A percentile compares a stretch with the other conserved stretches of the same genome.
Evolutionary conservation across 1,140 invertebrate species (phyloP).

Genomic region (Euwallacea similis): DNA sequence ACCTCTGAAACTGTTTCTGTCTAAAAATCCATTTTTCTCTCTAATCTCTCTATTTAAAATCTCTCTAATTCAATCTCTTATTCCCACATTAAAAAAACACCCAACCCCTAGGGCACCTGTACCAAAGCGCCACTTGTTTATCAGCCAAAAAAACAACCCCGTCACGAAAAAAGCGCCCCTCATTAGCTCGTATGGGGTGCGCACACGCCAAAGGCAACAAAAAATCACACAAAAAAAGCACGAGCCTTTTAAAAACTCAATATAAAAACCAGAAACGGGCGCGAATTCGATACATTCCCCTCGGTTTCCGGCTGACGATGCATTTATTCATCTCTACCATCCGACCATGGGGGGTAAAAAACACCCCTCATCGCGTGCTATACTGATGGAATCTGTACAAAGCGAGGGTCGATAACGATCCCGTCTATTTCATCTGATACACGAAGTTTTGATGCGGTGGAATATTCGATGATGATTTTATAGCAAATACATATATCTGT

Average conservation of each 20-base stretch:
- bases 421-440: not conserved
- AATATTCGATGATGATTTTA: too few relatives aligned
- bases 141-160: not conserved
- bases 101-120: not conserved
- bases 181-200: not conserved
- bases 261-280: constrained; percentile 7
- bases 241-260: constrained; percentile 5
- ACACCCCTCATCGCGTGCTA: constrained; percentile 16
- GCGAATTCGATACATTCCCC: constrained; percentile 9
- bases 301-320: constrained; percentile 18
- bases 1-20: too few relatives aligned
- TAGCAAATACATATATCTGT: too few relatives aligned
- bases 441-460: too few relatives aligned
- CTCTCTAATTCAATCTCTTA: not conserved
- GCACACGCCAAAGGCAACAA: constrained; percentile 2
- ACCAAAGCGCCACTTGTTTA: constrained; percentile 4
- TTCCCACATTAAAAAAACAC: not conserved
- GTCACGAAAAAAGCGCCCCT: not conserved
- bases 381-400: not conserved
- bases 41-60: not conserved
- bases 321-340: constrained; percentile 10
- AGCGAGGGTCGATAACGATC: constrained; percentile 3
- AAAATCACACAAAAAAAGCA: constrained; percentile 1
- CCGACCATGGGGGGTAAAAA: constrained; percentile 5
- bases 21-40: too few relatives aligned